These are phyloP conservation scores for Paralichthys olivaceus DNA, from an alignment of 2,113 vertebrate genomes.

Conservation along the genomic window DNA sequence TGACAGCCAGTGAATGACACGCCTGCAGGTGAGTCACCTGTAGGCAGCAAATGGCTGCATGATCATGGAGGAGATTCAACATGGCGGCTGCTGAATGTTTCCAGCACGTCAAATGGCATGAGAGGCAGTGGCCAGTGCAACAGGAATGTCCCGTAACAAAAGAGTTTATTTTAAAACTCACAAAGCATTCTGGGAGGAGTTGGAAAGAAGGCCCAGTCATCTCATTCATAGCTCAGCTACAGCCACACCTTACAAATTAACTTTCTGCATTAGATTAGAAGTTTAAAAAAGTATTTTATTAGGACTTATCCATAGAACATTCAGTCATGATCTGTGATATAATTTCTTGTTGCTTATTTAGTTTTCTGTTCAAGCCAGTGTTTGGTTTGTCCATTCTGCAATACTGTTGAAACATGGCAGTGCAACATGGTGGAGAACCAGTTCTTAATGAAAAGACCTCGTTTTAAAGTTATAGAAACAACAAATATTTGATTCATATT, in stretches of 20 bases:
- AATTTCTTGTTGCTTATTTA: no score
- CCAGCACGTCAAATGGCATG: not conserved
- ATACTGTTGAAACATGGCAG: no score
- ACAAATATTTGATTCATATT: no score
- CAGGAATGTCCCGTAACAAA: slow-evolving; percentile 4
- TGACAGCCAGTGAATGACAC: slow-evolving; percentile 28
- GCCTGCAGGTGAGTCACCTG: slow-evolving; percentile 46
- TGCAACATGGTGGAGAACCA: no score
- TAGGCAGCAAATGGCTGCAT: not conserved
- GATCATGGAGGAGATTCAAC: slow-evolving; percentile 26
- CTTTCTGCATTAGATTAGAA: not conserved
- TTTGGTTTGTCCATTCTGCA: not conserved
- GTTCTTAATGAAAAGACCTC: no score
- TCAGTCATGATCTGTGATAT: not conserved
- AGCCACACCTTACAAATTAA: not conserved
- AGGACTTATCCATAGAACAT: not conserved
- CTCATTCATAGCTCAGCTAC: not conserved
- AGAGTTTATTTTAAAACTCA: not conserved
- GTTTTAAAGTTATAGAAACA: no score
- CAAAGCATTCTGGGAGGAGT: slow-evolving; percentile 7
- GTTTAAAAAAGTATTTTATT: not conserved
- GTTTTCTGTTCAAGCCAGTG: not conserved
- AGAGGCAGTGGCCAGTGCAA: not conserved
- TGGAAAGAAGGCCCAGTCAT: not conserved
- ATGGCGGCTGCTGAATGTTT: slow-evolving; percentile 1